Evolutionary conservation across 2,797 vertebrate species (phyloP).

Genomic region (Chanos chanos): DNA sequence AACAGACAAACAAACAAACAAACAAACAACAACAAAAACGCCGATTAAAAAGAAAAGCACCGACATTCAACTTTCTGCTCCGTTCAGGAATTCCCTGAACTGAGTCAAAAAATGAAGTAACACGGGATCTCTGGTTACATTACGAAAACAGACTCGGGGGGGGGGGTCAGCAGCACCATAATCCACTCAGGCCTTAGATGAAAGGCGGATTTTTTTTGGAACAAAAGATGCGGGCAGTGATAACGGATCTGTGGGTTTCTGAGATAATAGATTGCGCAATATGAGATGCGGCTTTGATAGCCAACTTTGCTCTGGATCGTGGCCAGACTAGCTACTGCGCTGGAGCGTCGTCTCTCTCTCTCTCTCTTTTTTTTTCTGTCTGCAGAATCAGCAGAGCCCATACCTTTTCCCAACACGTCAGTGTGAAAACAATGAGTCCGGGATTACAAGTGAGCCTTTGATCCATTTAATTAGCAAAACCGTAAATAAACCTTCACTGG

Average conservation of each 20-base stretch:
- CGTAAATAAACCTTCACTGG: constrained; percentile 68
- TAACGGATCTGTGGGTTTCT: constrained; percentile 3
- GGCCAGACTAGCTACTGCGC: not conserved
- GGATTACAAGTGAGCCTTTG: constrained; percentile 52
- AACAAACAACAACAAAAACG: not conserved
- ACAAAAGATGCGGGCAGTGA: not conserved
- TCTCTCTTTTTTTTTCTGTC: not conserved
- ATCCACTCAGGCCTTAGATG: too few species aligned
- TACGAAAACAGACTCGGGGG: too few species aligned
- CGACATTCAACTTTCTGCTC: not conserved
- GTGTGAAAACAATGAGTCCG: constrained; percentile 40
- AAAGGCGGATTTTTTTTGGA: too few species aligned
- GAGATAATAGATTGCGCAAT: constrained; percentile 14
- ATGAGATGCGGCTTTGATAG: constrained; percentile 8
- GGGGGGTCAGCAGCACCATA: too few species aligned
- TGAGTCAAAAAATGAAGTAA: too few species aligned
- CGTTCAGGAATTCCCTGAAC: constrained; percentile 10
- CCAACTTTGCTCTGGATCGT: constrained; percentile 9
- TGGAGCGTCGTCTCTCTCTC: not conserved
- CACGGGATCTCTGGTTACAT: too few species aligned
- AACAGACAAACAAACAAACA: not conserved
- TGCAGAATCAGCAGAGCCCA: constrained; percentile 7
- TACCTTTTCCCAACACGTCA: constrained; percentile 5
- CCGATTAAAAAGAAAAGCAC: not conserved
- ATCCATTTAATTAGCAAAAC: constrained; percentile 63